Evolutionary conservation across 2,797 vertebrate species (phyloP).

Genomic region (Sebastes jordani): DNA sequence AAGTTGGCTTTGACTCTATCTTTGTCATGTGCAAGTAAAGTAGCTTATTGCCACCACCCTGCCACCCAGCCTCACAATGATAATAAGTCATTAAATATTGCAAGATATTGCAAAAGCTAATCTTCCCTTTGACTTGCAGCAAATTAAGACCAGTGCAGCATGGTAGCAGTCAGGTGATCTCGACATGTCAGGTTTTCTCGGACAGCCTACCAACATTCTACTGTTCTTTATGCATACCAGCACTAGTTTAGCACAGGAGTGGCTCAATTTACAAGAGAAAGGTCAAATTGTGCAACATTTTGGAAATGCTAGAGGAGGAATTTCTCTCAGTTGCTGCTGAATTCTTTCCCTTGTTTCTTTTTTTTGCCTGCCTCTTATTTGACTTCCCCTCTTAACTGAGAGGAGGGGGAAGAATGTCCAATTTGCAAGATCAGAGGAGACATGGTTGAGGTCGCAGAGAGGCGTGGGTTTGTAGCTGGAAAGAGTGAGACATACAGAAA

Average conservation of each 20-base stretch:
- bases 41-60: conserved; percentile 40
- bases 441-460: conserved; percentile 40
- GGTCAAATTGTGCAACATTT: conserved; percentile 22
- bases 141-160: conserved; percentile 13
- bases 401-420: conserved; percentile 31
- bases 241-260: conserved; percentile 4
- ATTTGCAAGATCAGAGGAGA: conserved; percentile 62
- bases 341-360: conserved; percentile 17
- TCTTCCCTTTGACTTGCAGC: conserved; percentile 36
- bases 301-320: conserved; percentile 30
- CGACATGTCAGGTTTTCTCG: not conserved
- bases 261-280: conserved; percentile 2
- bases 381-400: conserved; percentile 15
- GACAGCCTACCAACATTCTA: not conserved
- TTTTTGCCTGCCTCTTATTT: conserved; percentile 17
- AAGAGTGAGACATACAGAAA: conserved; percentile 50
- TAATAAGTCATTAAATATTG: conserved; percentile 51
- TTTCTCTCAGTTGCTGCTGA: conserved; percentile 34
- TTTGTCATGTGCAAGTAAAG: conserved; percentile 52
- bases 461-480: conserved; percentile 44
- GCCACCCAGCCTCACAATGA: conserved; percentile 22
- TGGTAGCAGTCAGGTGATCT: not conserved
- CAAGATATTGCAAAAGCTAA: conserved; percentile 43
- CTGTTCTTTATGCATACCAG: conserved; percentile 13
- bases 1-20: conserved; percentile 38